phyloP scores from a whole-genome alignment of 2,113 vertebrate genomes.

The Bostrychus sinensis region DNA sequence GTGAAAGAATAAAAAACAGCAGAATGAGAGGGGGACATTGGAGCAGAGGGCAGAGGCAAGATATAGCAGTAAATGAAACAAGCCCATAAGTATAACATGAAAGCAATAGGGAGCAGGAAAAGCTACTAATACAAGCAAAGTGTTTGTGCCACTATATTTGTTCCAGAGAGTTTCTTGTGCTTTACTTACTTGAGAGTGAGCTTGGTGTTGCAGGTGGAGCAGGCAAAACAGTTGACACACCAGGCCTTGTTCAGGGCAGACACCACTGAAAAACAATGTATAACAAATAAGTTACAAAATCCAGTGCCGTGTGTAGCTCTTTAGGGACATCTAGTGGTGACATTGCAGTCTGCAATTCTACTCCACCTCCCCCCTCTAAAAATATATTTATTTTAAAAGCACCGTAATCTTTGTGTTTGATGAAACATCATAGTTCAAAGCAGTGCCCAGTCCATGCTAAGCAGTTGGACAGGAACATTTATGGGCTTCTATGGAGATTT shows the following conservation, averaged over 20 bases:
- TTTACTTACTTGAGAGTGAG: constrained; percentile 96
- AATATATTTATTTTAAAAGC: too few species aligned
- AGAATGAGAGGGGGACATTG: background rate
- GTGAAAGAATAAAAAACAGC: background rate
- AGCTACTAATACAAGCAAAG: background rate
- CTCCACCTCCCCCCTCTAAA: too few species aligned
- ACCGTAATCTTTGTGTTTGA: too few species aligned
- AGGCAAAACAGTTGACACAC: constrained; percentile 96
- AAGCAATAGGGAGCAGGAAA: constrained; percentile 18
- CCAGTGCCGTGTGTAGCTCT: background rate
- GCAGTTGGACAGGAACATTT: too few species aligned
- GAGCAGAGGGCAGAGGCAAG: background rate
- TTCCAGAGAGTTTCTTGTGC: background rate
- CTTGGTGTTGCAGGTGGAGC: constrained; percentile 97
- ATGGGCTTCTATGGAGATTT: too few species aligned
- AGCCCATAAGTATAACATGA: background rate
- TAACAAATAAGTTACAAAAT: too few species aligned
- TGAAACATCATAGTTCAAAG: too few species aligned
- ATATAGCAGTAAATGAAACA: constrained; percentile 7
- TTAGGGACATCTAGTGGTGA: background rate
- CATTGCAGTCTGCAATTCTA: background rate
- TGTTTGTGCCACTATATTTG: background rate
- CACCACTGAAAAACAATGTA: constrained; percentile 82
- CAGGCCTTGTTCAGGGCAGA: constrained; percentile 98
- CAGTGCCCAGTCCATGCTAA: too few species aligned